Conservation (phyloP, 2,113 vertebrate genomes). For the Oncorhynchus nerka region DNA sequence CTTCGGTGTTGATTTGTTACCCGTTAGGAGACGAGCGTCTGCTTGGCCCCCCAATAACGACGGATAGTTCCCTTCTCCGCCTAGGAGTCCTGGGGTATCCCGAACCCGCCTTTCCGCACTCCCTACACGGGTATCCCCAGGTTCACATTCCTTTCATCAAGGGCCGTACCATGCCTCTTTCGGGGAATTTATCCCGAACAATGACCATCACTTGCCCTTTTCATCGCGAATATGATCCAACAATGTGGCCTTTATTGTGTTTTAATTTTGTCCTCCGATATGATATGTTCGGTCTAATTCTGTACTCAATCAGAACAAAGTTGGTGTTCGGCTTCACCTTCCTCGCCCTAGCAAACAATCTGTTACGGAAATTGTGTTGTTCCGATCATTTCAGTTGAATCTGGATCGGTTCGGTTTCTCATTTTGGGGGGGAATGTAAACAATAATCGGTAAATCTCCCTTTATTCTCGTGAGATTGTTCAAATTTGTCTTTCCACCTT, state of each 20-base stretch:
- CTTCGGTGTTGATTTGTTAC: constrained; percentile 39
- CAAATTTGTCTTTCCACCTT: constrained; percentile 57
- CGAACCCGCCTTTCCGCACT: constrained; percentile 59
- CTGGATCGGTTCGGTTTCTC: constrained; percentile 75
- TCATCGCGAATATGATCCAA: constrained; percentile 41
- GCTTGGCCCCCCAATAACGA: constrained; percentile 36
- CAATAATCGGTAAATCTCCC: constrained; percentile 80
- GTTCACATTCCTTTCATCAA: constrained; percentile 51
- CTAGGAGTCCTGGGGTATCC: constrained; percentile 65
- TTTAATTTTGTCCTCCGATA: constrained; percentile 11
- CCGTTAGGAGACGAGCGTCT: constrained; percentile 27
- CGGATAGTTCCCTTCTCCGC: constrained; percentile 66
- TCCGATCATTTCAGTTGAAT: constrained; percentile 58
- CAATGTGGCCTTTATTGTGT: neutral
- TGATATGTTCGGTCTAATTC: constrained; percentile 57
- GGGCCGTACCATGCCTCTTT: constrained; percentile 46
- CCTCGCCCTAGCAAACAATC: constrained; percentile 38
- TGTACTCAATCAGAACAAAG: constrained; percentile 62
- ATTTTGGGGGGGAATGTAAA: constrained; percentile 77
- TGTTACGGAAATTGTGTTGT: constrained; percentile 48
- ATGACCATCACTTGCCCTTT: constrained; percentile 51
- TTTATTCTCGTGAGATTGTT: constrained; percentile 79
- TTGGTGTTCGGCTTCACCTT: constrained; percentile 40
- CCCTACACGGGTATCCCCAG: constrained; percentile 64
- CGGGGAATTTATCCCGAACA: constrained; percentile 45